Percentiles rank a stretch among this genome's conserved stretches.
These are phyloP conservation scores for Metopolophium dirhodum DNA, from an alignment of 1,140 invertebrate species.

Conservation along the genomic window DNA sequence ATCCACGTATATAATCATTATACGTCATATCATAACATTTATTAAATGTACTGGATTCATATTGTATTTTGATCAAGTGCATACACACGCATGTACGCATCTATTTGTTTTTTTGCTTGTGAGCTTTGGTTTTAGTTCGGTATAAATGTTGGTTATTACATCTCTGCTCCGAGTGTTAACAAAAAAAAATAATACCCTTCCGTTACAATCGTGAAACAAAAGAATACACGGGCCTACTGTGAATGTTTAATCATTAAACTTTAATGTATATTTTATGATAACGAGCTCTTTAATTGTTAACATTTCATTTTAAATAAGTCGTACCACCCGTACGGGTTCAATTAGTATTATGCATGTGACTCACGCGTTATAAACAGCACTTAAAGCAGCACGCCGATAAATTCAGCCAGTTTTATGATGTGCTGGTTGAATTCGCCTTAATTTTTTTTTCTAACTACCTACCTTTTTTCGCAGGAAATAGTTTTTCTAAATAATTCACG, in stretches of 20 bases:
- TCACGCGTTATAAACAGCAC: conserved; percentile 30
- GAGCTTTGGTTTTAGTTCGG: not conserved
- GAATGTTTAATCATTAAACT: conserved; percentile 18
- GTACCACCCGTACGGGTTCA: conserved; percentile 42
- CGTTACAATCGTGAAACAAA: conserved; percentile 7
- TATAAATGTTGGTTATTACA: not conserved
- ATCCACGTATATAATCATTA: not conserved
- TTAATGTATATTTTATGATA: conserved; percentile 47
- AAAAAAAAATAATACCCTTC: conserved; percentile 8
- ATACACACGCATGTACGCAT: not conserved
- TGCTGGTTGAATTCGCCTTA: not conserved
- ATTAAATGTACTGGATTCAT: conserved; percentile 1
- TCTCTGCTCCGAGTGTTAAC: not conserved
- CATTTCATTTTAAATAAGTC: conserved; percentile 41
- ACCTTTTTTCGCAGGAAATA: not conserved
- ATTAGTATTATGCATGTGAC: conserved; percentile 45
- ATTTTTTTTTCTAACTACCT: not conserved
- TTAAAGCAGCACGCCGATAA: conserved; percentile 22
- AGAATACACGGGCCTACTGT: conserved; percentile 19
- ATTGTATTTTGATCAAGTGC: conserved; percentile 16
- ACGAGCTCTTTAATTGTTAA: conserved; percentile 36
- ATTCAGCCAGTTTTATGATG: conserved; percentile 22
- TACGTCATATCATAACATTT: not conserved
- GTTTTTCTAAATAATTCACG: not conserved
- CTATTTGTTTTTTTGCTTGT: not conserved